Conservation (phyloP, 2,888 invertebrate genomes). For the Leptinotarsa rubiginosa region DNA sequence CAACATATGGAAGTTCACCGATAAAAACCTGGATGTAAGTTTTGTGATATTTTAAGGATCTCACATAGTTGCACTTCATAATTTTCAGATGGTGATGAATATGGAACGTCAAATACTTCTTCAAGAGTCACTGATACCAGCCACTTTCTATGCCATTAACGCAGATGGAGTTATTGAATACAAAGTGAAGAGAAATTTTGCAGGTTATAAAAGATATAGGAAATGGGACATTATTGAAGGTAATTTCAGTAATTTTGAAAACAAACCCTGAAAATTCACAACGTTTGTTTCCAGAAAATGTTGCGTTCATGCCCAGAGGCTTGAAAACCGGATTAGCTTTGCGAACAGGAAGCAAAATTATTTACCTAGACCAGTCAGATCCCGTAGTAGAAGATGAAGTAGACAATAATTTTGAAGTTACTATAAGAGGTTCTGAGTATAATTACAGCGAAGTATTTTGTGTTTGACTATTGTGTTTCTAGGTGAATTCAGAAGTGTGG, state of each 20-base stretch:
- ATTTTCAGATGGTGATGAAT: conserved; percentile 53
- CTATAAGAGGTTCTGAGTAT: conserved; percentile 47
- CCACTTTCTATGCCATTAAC: conserved; percentile 62
- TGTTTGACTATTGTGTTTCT: conserved; percentile 5
- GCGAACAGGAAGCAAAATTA: conserved; percentile 61
- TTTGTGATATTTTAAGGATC: conserved; percentile 2
- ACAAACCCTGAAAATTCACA: neutral
- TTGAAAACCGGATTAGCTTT: conserved; percentile 61
- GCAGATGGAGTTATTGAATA: conserved; percentile 53
- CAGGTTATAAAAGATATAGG: conserved; percentile 48
- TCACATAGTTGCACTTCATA: neutral
- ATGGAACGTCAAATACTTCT: conserved; percentile 57
- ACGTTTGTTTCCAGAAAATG: conserved; percentile 52
- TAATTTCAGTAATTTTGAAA: conserved; percentile 25
- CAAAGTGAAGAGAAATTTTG: conserved; percentile 47
- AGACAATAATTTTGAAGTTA: conserved; percentile 48
- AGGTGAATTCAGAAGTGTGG: conserved; percentile 27
- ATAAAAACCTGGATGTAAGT: conserved; percentile 59
- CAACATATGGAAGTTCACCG: conserved; percentile 65
- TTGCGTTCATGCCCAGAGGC: conserved; percentile 60
- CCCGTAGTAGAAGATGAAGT: conserved; percentile 42
- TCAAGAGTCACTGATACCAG: conserved; percentile 58
- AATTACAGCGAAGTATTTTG: neutral
- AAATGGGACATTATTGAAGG: conserved; percentile 57
- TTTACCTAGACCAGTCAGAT: conserved; percentile 52